A percentile compares a stretch with the other conserved stretches of the same genome.
phyloP scores from a whole-genome alignment of 1,140 invertebrate species.

The Bombus sylvicola region DNA sequence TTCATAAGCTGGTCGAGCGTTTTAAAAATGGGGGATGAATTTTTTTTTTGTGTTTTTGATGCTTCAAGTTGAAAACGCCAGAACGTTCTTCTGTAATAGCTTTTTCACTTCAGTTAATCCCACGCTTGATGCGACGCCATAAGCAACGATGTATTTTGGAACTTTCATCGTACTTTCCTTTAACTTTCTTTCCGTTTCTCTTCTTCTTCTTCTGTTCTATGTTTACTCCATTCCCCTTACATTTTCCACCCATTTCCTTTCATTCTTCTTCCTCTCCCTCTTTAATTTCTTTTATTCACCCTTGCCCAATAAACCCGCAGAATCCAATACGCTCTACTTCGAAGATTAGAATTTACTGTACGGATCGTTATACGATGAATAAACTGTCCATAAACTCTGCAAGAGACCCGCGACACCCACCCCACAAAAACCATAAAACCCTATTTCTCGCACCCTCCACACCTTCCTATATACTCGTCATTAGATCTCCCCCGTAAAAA shows the following conservation, averaged over 20 bases:
- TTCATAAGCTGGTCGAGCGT: too few species aligned
- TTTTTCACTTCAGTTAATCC: too few species aligned
- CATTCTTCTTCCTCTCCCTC: background rate
- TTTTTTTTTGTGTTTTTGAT: too few species aligned
- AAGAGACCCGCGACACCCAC: background rate
- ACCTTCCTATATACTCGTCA: background rate
- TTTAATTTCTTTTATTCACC: background rate
- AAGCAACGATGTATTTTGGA: too few species aligned
- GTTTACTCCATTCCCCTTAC: background rate
- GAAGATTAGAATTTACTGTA: slow-evolving; percentile 8
- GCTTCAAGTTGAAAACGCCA: too few species aligned
- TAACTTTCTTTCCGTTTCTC: background rate
- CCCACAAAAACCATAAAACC: background rate
- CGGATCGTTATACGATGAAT: slow-evolving; percentile 1
- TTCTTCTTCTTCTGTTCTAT: too few species aligned
- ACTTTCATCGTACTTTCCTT: background rate
- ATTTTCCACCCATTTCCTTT: background rate
- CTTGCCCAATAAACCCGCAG: background rate
- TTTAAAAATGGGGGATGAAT: too few species aligned
- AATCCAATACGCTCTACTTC: background rate
- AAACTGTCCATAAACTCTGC: background rate
- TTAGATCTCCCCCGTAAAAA: background rate
- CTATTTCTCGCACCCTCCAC: background rate
- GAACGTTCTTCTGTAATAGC: too few species aligned
- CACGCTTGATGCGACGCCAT: too few species aligned